phyloP scores from a whole-genome alignment of 2,888 invertebrate species.

The Metalampra italica region DNA sequence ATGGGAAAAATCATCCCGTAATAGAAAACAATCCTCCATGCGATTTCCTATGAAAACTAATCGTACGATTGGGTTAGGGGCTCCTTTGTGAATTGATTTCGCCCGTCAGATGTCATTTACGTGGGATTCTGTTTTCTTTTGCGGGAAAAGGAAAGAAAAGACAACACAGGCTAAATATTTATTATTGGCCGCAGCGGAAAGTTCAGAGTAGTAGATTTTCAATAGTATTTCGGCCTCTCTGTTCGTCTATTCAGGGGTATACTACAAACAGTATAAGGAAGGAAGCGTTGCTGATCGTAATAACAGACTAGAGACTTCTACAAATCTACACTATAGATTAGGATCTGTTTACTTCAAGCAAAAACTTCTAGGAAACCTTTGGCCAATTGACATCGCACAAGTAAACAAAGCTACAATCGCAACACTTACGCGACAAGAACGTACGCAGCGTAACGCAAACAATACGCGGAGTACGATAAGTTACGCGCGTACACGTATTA shows the following conservation, averaged over 20 bases:
- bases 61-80: slow-evolving; percentile 13
- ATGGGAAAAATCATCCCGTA: slow-evolving; percentile 45
- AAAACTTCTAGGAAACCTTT: neutral
- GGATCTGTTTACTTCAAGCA: no score
- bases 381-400: neutral
- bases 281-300: no score
- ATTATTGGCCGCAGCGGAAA: no score
- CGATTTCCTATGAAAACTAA: slow-evolving; percentile 17
- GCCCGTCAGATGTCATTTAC: neutral
- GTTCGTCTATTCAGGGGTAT: no score
- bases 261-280: no score
- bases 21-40: slow-evolving; percentile 28
- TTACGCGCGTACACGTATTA: slow-evolving; percentile 30
- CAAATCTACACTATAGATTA: no score
- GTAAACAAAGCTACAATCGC: neutral
- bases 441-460: neutral
- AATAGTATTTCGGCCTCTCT: no score
- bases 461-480: slow-evolving; percentile 7
- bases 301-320: no score
- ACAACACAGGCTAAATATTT: no score
- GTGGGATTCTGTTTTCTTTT: neutral
- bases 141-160: neutral
- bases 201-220: no score
- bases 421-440: neutral
- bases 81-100: slow-evolving; percentile 1